A percentile compares a stretch with the other conserved stretches of the same genome.
Conservation (phyloP, 2,113 vertebrate species). For the Mohoua ochrocephala region DNA sequence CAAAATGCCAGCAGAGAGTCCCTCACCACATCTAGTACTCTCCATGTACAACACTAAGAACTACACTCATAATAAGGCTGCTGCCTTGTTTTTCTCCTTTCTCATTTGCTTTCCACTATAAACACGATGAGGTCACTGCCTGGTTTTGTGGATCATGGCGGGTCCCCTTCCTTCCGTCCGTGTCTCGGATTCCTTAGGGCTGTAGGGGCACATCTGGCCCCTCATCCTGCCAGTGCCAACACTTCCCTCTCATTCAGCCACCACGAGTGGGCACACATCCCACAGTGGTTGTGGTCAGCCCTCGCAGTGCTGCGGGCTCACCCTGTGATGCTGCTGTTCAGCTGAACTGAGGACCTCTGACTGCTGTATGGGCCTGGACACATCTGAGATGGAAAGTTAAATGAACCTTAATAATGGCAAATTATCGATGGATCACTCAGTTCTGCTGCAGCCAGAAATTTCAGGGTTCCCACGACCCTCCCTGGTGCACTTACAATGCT, state of each 20-base stretch:
- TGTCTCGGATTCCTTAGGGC: not conserved
- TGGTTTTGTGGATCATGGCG: not conserved
- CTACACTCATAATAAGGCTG: not conserved
- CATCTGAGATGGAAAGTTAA: not conserved
- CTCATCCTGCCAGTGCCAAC: not conserved
- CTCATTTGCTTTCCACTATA: not conserved
- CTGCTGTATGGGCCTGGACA: not conserved
- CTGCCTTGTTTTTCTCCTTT: not conserved
- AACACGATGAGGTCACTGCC: not conserved
- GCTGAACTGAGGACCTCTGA: not conserved
- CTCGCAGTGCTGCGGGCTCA: not conserved
- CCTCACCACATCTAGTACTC: not conserved
- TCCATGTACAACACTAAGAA: not conserved
- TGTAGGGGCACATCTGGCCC: not conserved
- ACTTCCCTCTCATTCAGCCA: not conserved
- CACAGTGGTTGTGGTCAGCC: not conserved
- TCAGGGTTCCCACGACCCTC: not conserved
- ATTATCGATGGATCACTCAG: not conserved
- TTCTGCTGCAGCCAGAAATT: not conserved
- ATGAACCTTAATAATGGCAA: not conserved
- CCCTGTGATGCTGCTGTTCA: not conserved
- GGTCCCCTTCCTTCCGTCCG: constrained; percentile 16
- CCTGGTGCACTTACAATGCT: not conserved
- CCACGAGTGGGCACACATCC: not conserved
- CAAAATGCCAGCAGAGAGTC: not conserved